Evolutionary conservation across 2,888 invertebrate species (phyloP), one percentile per base, ranked within the genome.

Genomic region (Orthonychiurus folsomi): DNA sequence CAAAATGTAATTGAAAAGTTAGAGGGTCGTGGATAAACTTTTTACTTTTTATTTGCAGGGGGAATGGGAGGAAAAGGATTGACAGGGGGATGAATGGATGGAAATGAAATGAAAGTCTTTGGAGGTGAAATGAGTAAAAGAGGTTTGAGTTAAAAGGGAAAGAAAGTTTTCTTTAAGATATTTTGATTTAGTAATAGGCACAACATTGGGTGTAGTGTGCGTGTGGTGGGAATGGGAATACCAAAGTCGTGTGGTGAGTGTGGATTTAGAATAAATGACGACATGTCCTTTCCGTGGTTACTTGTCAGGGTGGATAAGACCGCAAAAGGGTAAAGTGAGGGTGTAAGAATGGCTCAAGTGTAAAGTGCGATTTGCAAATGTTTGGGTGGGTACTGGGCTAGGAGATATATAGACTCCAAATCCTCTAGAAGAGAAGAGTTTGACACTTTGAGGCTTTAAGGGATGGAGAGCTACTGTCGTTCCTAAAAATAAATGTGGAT

Each of bases 161-260:
- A 37, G 5, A 37, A 37, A 37, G 37, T 37, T 37, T 37, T 37
- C 37, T 15, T 37, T 37, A 37, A 5, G 9, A 9, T 37, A 37
- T 37, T 37, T 37, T 37, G 37, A 37, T 37, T 37, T 37, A 37
- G 37, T 37, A 37, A 37, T 37, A 37, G n/a, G 37, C 37, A 37
- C 37, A 37, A 15, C 37, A 37, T 9, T 37, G n/a, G n/a, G n/a
- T n/a, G n/a, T n/a, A n/a, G n/a, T n/a, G n/a, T n/a, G n/a, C n/a
- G n/a, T n/a, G n/a, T n/a, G n/a, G n/a, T n/a, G n/a, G n/a, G n/a
- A n/a, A n/a, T n/a, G n/a, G n/a, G n/a, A n/a, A n/a, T n/a, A n/a
- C n/a, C n/a, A n/a, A n/a, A n/a, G n/a, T n/a, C n/a, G n/a, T n/a
- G n/a, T n/a, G n/a, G n/a, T n/a, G n/a, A n/a, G n/a, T n/a, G n/a